A percentile compares a stretch with the other conserved stretches of the same genome.
These are phyloP conservation scores for Coenonympha glycerion DNA, from an alignment of 2,888 invertebrate genomes.

Conservation along the genomic window DNA sequence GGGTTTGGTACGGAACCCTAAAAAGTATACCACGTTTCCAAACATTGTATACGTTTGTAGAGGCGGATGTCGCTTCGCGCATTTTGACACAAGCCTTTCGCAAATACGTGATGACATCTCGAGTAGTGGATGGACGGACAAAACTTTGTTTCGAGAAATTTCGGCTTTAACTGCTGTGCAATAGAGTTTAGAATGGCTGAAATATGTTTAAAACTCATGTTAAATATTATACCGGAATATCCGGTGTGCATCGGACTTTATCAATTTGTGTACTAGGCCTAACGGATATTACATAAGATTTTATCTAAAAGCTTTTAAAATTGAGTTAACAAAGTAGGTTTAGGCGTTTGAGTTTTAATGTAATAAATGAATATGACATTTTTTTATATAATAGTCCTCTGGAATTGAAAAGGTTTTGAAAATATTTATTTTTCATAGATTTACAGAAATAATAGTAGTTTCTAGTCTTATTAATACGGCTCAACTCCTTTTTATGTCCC, in stretches of 20 bases:
- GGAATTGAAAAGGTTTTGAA: too few relatives aligned
- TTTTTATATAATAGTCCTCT: too few relatives aligned
- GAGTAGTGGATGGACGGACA: constrained; percentile 2
- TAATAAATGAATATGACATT: too few relatives aligned
- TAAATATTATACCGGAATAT: neutral
- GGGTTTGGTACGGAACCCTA: too few relatives aligned
- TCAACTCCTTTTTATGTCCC: too few relatives aligned
- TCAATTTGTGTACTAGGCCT: too few relatives aligned
- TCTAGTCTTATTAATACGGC: too few relatives aligned
- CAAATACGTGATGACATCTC: constrained; percentile 25
- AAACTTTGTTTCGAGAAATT: neutral
- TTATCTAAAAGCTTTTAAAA: neutral
- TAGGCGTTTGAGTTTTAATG: too few relatives aligned
- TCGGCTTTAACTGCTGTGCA: neutral
- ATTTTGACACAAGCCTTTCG: constrained; percentile 31
- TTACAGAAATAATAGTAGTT: too few relatives aligned
- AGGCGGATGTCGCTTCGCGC: constrained; percentile 17
- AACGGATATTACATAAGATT: neutral
- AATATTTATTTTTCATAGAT: too few relatives aligned
- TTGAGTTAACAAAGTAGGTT: too few relatives aligned
- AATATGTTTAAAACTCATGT: neutral
- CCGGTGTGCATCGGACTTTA: too few relatives aligned
- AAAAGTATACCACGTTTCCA: neutral
- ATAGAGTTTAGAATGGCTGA: neutral
- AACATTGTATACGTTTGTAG: constrained; percentile 2